Evolutionary conservation across 2,888 invertebrate species (phyloP).

Genomic region (Magallana nippona): DNA sequence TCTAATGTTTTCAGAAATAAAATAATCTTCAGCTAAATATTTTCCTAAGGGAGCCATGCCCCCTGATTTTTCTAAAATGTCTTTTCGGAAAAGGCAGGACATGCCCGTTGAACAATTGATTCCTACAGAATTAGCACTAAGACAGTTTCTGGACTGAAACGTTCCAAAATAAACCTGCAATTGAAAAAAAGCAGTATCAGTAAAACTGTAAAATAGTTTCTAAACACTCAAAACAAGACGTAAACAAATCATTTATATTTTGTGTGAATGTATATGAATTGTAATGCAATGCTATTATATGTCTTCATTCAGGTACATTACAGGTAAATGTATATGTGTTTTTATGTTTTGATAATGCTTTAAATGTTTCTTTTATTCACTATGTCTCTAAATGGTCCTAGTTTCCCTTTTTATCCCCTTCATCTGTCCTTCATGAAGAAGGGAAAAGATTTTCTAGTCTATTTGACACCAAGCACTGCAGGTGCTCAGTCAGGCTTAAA

Average conservation of each 20-base stretch:
- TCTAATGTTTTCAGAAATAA: constrained; percentile 93
- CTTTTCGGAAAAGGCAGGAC: constrained; percentile 95
- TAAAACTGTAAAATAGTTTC: no score
- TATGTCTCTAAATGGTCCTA: no score
- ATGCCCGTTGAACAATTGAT: constrained; percentile 99
- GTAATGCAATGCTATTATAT: no score
- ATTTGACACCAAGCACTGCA: background rate
- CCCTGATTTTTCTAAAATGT: constrained; percentile 92
- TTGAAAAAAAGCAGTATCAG: background rate
- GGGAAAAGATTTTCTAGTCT: constrained; percentile 18
- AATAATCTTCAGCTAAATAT: constrained; percentile 98
- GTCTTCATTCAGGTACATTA: no score
- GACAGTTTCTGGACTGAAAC: constrained; percentile 95
- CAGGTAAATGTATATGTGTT: no score
- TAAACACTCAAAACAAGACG: no score
- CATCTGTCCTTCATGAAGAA: background rate
- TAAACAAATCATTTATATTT: no score
- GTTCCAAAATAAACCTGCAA: constrained; percentile 95
- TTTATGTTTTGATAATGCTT: background rate
- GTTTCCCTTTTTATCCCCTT: background rate
- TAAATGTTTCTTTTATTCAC: background rate
- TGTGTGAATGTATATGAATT: no score
- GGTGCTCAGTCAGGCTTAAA: background rate
- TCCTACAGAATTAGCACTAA: constrained; percentile 93
- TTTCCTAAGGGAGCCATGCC: constrained; percentile 94